Percentiles rank a stretch among this genome's conserved stretches.
Evolutionary conservation across 2,888 invertebrate genomes (phyloP).

Genomic region (Diaperis boleti): DNA sequence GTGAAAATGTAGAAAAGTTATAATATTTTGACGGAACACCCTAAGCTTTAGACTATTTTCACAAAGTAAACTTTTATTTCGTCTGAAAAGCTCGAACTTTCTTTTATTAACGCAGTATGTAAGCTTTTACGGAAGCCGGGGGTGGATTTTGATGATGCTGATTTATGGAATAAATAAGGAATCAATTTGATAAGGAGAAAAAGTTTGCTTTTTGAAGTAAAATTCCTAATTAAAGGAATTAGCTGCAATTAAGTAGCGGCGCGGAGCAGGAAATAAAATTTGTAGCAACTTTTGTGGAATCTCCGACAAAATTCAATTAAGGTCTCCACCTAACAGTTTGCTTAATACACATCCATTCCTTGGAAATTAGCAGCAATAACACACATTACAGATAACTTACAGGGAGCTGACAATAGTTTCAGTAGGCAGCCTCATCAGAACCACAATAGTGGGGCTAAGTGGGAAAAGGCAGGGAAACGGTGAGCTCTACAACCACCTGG

Average conservation of each 20-base stretch:
- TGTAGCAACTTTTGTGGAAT: slow-evolving; percentile 16
- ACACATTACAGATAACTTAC: slow-evolving; percentile 35
- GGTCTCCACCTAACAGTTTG: slow-evolving; percentile 25
- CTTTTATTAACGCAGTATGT: slow-evolving; percentile 21
- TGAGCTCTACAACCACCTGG: slow-evolving; percentile 42
- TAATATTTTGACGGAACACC: slow-evolving; percentile 14
- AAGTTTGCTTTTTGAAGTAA: slow-evolving; percentile 1
- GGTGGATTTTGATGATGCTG: neutral
- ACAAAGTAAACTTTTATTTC: slow-evolving; percentile 22
- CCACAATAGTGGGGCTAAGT: slow-evolving; percentile 27
- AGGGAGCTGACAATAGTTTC: slow-evolving; percentile 37
- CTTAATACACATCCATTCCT: slow-evolving; percentile 33
- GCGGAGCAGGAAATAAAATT: slow-evolving; percentile 24
- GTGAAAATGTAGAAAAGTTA: slow-evolving; percentile 27
- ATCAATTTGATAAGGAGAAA: slow-evolving; percentile 1
- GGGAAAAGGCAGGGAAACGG: slow-evolving; percentile 38
- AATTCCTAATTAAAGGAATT: slow-evolving; percentile 22
- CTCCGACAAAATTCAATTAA: slow-evolving; percentile 31
- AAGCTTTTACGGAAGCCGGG: slow-evolving; percentile 1
- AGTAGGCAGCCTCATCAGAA: slow-evolving; percentile 26
- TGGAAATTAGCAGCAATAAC: slow-evolving; percentile 40
- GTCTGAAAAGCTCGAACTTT: slow-evolving; percentile 15
- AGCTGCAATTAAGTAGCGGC: slow-evolving; percentile 17
- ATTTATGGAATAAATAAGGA: neutral
- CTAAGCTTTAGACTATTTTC: slow-evolving; percentile 5